Conservation (phyloP, 2,888 invertebrate genomes). For the Crossocerus cetratus region DNA sequence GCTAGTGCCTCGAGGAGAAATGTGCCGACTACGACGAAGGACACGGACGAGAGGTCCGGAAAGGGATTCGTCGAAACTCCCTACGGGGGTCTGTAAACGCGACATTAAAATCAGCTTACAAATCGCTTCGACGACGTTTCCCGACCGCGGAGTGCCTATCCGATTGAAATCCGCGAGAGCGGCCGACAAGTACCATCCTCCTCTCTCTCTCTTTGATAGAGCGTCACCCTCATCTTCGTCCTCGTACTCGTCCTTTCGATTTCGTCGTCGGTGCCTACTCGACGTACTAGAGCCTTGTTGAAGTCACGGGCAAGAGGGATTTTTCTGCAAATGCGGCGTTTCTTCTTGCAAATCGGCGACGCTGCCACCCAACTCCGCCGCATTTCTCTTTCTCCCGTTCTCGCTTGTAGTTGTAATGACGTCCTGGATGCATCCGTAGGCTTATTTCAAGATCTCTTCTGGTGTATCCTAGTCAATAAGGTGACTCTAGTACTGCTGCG, state of each 20-base stretch:
- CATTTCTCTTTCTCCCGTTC: too few relatives aligned
- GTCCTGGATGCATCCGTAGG: slow-evolving; percentile 26
- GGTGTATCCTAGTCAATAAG: slow-evolving; percentile 24
- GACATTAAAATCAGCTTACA: slow-evolving; percentile 71
- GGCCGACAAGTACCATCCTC: slow-evolving; percentile 33
- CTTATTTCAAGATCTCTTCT: slow-evolving; percentile 48
- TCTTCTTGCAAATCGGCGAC: slow-evolving; percentile 57
- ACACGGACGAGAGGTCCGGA: slow-evolving; percentile 6
- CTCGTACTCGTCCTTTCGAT: slow-evolving; percentile 23
- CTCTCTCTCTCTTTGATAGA: slow-evolving; percentile 9
- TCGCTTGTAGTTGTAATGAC: slow-evolving; percentile 40
- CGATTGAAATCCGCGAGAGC: slow-evolving; percentile 55
- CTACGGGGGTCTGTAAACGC: slow-evolving; percentile 62
- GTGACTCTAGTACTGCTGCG: slow-evolving; percentile 22
- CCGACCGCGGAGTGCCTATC: slow-evolving; percentile 51
- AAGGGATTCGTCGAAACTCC: slow-evolving; percentile 25
- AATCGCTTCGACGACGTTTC: slow-evolving; percentile 63
- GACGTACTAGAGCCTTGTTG: slow-evolving; percentile 16
- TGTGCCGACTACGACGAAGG: slow-evolving; percentile 49
- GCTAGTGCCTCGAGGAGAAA: slow-evolving; percentile 33
- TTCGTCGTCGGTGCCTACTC: slow-evolving; percentile 32
- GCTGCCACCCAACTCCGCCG: slow-evolving; percentile 26
- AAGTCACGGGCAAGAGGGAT: slow-evolving; percentile 24
- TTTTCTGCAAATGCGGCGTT: slow-evolving; percentile 61
- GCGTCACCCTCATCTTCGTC: not conserved